Conservation (phyloP, 2,797 vertebrate genomes). For the Enteromius anoplus region DNA sequence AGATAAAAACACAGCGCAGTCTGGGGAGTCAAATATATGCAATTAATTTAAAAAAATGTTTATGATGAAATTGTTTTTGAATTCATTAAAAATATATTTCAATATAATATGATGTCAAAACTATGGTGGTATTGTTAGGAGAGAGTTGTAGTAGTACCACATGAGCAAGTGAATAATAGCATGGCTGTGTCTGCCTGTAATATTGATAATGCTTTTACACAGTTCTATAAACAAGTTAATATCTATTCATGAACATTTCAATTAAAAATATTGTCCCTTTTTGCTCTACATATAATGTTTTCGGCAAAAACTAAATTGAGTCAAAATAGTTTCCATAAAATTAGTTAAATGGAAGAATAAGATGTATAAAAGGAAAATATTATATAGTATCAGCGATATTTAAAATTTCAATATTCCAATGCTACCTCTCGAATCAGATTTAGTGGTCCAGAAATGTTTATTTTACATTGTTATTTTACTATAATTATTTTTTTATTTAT, state of each 20-base stretch:
- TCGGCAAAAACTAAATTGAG: not conserved
- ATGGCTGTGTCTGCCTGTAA: not conserved
- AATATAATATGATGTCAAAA: not conserved
- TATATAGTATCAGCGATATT: not conserved
- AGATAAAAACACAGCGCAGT: constrained; percentile 76
- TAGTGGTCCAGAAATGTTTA: not conserved
- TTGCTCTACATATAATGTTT: not conserved
- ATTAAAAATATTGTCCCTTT: not conserved
- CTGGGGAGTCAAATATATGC: constrained; percentile 66
- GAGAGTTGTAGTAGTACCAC: not conserved
- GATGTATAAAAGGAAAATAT: not conserved
- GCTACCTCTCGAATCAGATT: not conserved
- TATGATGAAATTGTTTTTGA: not conserved
- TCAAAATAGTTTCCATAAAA: not conserved
- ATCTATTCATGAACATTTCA: not conserved
- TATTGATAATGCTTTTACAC: not conserved
- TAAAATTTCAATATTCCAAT: not conserved
- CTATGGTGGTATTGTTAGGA: not conserved
- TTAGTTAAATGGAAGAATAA: not conserved
- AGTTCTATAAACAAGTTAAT: not conserved
- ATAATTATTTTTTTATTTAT: too few species aligned
- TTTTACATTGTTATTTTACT: not conserved
- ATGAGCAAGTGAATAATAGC: too few species aligned
- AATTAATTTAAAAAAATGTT: rapidly evolving
- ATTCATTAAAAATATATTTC: not conserved